phyloP scores from a whole-genome alignment of 2,888 invertebrate species.

The Drosophila stalkeri region DNA sequence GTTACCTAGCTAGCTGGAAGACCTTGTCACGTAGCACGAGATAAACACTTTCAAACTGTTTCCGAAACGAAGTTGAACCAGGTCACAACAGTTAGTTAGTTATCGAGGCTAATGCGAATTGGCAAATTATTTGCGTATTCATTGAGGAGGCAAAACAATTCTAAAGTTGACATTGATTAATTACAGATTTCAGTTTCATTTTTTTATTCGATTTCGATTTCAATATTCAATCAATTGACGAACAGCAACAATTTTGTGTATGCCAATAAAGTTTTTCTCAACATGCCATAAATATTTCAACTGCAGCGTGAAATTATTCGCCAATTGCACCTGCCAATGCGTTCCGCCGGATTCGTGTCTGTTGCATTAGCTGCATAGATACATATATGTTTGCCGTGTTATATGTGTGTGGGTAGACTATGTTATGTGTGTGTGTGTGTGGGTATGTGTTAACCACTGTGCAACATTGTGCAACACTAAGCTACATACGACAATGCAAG shows the following conservation, averaged over 20 bases:
- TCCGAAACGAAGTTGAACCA: conserved; percentile 46
- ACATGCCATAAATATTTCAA: conserved; percentile 62
- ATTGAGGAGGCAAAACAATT: conserved; percentile 15
- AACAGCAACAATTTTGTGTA: conserved; percentile 30
- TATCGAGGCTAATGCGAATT: conserved; percentile 27
- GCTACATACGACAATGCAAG: not conserved
- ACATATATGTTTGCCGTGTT: not conserved
- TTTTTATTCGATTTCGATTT: conserved; percentile 11
- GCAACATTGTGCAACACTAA: conserved; percentile 30
- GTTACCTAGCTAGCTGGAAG: conserved; percentile 22
- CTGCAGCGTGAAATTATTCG: conserved; percentile 67
- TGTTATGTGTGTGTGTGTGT: conserved; percentile 9
- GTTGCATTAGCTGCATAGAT: conserved; percentile 16
- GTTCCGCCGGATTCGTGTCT: conserved; percentile 24
- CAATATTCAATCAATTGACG: conserved; percentile 14
- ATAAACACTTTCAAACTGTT: conserved; percentile 64
- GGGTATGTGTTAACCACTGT: conserved; percentile 5
- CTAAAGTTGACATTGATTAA: conserved; percentile 22
- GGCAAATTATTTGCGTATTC: conserved; percentile 14
- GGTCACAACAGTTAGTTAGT: conserved; percentile 5
- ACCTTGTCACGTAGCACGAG: conserved; percentile 41
- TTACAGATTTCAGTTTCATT: conserved; percentile 11
- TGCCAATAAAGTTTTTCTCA: conserved; percentile 41
- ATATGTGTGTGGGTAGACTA: conserved; percentile 17
- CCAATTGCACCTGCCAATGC: conserved; percentile 73